Base-by-base conservation (phyloP, 2,888 invertebrate genomes). In the Drosophila peninsularis region DNA sequence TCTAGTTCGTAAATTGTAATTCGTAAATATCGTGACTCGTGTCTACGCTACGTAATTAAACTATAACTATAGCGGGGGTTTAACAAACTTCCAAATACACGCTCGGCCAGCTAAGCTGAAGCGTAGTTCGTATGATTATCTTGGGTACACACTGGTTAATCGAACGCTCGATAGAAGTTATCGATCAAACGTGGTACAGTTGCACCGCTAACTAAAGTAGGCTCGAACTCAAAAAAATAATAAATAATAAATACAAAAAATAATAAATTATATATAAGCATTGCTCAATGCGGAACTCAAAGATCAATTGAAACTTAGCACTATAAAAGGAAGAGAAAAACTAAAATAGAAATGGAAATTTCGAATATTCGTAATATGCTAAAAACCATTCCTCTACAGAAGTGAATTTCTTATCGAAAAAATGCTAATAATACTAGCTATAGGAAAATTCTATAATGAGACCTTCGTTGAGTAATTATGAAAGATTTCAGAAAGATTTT, bases 391-490 rank as follows among this genome's bases (percentile, higher is more conserved):
- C 32, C 19, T 47, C 30, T 39, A 54, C 34, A 52, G 37, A 37
- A 52, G 53, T 44, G 32, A 19, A 56, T 39, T 34, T 55, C 55
- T 34, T 50, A 14, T 50, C 24, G 58, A 50, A 27, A 65, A 45
- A 69, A 69, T 69, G 68, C 68, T 50, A 53, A 62, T 68, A 71
- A 71, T 71, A 71, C 70, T 71, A 49, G 49, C 53, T 50, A 60
- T 45, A 62, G 52, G 37, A 73, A 62, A 47, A 21, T 5, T 36
- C 30, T 57, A 17, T 32, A n/a, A 41, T 41, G 19, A 47, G 30
- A 57, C 36, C 69, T 49, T 53, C 11, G 63, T 41, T 62, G 41
- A n/a, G 36, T 36, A 39, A 50, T 24, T 49, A 55, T 54, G 47
- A 58, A 21, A 21, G 39, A 30, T 17, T 36, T 19, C n/a, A 11